These are phyloP conservation scores for Drosophila ercepeae DNA, from an alignment of 1,140 invertebrate genomes.

Conservation along the genomic window DNA sequence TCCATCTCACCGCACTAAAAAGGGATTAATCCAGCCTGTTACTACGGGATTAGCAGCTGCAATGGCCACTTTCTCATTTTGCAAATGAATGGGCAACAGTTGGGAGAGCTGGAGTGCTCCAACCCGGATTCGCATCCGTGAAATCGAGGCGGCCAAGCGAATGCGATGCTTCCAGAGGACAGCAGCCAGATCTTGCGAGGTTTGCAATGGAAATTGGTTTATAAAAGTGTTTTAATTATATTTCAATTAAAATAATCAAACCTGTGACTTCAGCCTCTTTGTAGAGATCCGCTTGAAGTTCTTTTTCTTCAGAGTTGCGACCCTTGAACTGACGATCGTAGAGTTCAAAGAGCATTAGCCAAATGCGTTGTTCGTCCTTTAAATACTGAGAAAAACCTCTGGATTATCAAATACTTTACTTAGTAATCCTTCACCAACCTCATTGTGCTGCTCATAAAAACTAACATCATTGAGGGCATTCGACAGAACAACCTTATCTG, in stretches of 20 bases:
- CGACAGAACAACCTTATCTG: conserved; percentile 89
- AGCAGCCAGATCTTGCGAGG: conserved; percentile 84
- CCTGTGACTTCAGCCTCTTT: conserved; percentile 83
- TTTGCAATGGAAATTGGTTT: neutral
- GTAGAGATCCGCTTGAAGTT: conserved; percentile 83
- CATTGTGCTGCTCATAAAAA: conserved; percentile 86
- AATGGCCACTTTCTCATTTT: conserved; percentile 87
- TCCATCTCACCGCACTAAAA: conserved; percentile 86
- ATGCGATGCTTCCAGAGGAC: conserved; percentile 87
- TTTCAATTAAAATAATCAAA: too few species aligned
- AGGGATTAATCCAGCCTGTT: conserved; percentile 91
- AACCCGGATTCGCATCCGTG: conserved; percentile 88
- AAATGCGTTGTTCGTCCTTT: conserved; percentile 84
- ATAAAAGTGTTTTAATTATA: too few species aligned
- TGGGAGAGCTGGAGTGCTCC: conserved; percentile 88
- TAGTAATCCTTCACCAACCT: conserved; percentile 81
- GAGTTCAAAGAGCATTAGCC: conserved; percentile 87
- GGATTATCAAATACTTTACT: neutral
- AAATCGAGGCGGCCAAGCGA: conserved; percentile 88
- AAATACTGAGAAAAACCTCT: conserved; percentile 48
- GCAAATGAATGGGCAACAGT: conserved; percentile 88
- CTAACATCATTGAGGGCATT: conserved; percentile 87
- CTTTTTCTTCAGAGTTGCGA: conserved; percentile 76
- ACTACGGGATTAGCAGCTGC: conserved; percentile 86
- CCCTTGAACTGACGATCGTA: conserved; percentile 86